Evolutionary conservation across 2,797 vertebrate species (phyloP).

Genomic region (Clarias fuscus): DNA sequence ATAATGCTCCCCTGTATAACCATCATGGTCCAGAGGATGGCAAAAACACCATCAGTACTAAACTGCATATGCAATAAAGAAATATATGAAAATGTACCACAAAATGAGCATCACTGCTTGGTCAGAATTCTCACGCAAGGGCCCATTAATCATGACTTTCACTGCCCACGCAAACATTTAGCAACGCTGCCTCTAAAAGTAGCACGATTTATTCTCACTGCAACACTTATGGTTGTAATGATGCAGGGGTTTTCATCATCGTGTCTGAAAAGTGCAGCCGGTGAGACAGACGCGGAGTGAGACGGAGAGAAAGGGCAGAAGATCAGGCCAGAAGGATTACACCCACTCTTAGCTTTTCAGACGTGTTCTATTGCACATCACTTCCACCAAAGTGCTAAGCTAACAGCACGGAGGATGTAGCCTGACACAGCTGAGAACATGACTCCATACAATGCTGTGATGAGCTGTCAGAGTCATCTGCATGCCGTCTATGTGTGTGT

Average conservation of each 20-base stretch:
- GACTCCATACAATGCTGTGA: slow-evolving; percentile 29
- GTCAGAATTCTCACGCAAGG: slow-evolving; percentile 12
- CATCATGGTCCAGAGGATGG: not conserved
- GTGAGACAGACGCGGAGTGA: slow-evolving; percentile 5
- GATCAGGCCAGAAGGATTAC: not conserved
- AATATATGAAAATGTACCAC: not conserved
- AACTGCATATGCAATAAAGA: slow-evolving; percentile 9
- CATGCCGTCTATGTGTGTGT: not conserved
- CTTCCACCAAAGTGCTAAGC: not conserved
- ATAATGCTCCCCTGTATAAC: not conserved
- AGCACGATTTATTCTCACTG: not conserved
- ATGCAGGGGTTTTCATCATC: slow-evolving; percentile 25
- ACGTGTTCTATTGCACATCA: not conserved
- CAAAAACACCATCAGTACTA: not conserved
- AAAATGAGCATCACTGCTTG: slow-evolving; percentile 21
- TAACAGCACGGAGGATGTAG: not conserved
- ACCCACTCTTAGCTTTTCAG: slow-evolving; percentile 19
- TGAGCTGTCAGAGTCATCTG: slow-evolving; percentile 11
- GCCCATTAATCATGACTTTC: slow-evolving; percentile 13
- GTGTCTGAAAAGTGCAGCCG: not conserved
- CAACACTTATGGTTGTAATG: not conserved
- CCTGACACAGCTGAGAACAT: slow-evolving; percentile 22
- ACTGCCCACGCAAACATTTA: slow-evolving; percentile 24
- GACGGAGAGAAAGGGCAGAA: slow-evolving; percentile 16
- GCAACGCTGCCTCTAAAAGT: slow-evolving; percentile 17